phyloP scores from a whole-genome alignment of 2,797 vertebrate genomes.

The Coccyzus lansbergi region DNA sequence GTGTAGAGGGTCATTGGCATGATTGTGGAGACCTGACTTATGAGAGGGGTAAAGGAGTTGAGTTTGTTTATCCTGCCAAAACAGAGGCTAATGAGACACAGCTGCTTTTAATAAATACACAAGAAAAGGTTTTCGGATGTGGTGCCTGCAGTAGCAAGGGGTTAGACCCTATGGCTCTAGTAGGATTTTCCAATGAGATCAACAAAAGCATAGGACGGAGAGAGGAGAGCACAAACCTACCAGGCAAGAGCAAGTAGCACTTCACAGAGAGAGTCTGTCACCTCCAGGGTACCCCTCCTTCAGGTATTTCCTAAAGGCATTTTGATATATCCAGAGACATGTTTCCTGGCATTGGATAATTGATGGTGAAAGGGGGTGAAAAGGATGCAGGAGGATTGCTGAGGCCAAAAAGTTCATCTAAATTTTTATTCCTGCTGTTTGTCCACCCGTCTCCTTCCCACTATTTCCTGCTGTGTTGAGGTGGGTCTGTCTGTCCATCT shows the following conservation, averaged over 20 bases:
- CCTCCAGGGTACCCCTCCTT: background rate
- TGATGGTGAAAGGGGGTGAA: background rate
- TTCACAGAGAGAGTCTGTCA: background rate
- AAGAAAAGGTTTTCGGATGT: background rate
- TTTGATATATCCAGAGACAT: background rate
- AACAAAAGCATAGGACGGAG: background rate
- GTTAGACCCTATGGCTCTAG: background rate
- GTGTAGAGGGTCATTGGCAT: background rate
- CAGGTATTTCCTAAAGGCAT: background rate
- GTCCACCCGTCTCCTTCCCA: constrained; percentile 12
- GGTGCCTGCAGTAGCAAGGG: background rate
- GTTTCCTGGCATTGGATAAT: background rate
- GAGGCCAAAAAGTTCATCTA: background rate
- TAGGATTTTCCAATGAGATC: background rate
- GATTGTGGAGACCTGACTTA: background rate
- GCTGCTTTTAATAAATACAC: background rate
- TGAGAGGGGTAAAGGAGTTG: background rate
- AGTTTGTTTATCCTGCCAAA: background rate
- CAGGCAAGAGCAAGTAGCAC: background rate
- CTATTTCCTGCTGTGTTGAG: constrained; percentile 15
- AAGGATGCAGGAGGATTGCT: background rate
- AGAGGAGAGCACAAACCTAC: background rate
- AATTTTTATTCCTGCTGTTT: constrained; percentile 12
- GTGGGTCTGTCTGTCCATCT: background rate
- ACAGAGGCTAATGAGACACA: background rate